Percentiles rank a stretch among this genome's conserved stretches.
Evolutionary conservation across 2,113 vertebrate genomes (phyloP).

Genomic region (Orycteropus afer): DNA sequence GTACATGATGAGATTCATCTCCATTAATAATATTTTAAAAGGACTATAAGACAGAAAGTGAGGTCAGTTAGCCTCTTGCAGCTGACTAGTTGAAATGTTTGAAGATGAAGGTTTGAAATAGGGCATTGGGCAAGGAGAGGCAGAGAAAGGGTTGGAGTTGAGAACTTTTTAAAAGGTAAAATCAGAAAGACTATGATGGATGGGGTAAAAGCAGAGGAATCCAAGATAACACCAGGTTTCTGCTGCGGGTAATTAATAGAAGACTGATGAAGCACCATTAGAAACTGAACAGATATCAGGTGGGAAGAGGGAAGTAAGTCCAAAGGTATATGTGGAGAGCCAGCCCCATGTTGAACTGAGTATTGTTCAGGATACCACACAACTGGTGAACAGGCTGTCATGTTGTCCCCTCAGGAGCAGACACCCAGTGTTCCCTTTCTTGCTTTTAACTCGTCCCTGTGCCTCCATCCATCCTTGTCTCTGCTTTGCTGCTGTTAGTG

Average conservation of each 20-base stretch:
- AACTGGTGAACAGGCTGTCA: background rate
- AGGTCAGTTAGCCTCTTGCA: no score
- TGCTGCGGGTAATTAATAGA: rapidly evolving
- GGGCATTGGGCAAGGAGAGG: background rate
- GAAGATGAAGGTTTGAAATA: background rate
- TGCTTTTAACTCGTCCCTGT: background rate
- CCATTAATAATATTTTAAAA: background rate
- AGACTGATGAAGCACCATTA: background rate
- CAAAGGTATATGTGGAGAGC: background rate
- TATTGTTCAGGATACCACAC: background rate
- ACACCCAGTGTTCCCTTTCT: background rate
- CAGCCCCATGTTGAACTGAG: background rate
- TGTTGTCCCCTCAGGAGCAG: no score
- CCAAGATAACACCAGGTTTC: background rate
- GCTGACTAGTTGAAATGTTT: background rate
- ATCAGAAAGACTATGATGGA: background rate
- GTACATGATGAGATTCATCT: rapidly evolving
- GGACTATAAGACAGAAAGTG: background rate
- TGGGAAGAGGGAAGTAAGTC: rapidly evolving
- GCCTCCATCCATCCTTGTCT: no score
- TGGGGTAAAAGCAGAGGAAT: background rate
- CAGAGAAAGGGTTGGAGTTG: background rate
- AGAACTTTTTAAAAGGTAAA: background rate
- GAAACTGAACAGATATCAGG: background rate
- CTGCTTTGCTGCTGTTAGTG: background rate